phyloP scores from a whole-genome alignment of 2,113 vertebrate genomes.

The Poicephalus gulielmi region DNA sequence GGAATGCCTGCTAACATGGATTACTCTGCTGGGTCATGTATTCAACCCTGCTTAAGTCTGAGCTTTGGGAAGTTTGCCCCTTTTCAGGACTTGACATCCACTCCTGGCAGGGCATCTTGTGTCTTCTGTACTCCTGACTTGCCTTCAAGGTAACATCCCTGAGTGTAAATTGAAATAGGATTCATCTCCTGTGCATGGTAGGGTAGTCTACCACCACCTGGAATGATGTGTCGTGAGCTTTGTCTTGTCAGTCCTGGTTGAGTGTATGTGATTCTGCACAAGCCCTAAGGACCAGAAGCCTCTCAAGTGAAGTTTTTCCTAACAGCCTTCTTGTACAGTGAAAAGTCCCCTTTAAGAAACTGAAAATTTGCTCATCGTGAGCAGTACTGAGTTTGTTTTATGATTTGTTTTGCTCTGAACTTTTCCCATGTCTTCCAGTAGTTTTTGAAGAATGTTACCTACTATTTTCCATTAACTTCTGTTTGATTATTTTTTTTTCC shows the following conservation, averaged over 20 bases:
- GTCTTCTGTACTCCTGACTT: background rate
- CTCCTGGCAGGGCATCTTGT: background rate
- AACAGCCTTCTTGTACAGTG: too few relatives aligned
- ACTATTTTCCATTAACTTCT: background rate
- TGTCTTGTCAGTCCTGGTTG: accelerated
- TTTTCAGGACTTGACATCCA: background rate
- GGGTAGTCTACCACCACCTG: background rate
- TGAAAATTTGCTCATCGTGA: background rate
- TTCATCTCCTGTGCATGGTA: background rate
- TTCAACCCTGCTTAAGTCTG: background rate
- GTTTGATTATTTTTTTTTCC: background rate
- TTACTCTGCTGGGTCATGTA: accelerated
- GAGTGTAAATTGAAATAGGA: background rate
- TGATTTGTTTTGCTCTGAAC: background rate
- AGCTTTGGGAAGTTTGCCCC: background rate
- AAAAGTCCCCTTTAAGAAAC: background rate
- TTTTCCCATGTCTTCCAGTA: background rate
- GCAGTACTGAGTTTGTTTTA: background rate
- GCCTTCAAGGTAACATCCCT: background rate
- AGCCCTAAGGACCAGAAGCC: background rate
- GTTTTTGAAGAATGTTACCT: background rate
- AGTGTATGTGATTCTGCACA: background rate
- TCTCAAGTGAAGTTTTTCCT: background rate
- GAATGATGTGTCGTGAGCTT: background rate
- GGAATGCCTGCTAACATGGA: background rate